Evolutionary conservation across 2,888 invertebrate genomes (phyloP), one percentile per base, ranked within the genome.

Genomic region (Anagyrus pseudococci): DNA sequence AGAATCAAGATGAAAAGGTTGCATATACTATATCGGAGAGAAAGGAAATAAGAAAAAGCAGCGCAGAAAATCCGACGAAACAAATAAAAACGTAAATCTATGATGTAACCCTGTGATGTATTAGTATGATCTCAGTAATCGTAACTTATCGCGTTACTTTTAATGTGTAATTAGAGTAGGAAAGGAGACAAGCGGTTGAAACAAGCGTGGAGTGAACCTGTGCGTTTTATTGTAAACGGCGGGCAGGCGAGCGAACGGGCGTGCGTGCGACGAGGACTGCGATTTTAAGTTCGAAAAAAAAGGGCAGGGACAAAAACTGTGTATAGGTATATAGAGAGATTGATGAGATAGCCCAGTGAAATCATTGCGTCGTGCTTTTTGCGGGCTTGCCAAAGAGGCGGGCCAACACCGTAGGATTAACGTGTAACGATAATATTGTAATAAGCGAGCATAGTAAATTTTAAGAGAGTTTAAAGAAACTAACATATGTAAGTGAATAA

Each of bases 21-120:
- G 37, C 65, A 66, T 68, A 65, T 67, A 58, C 55, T n/a, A n/a
- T n/a, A n/a, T n/a, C n/a, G n/a, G n/a, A n/a, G 49, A 64, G 48
- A 37, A n/a, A 4, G 53, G 23, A 58, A 62, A 48, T 29, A 55
- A 43, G 58, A 68, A 58, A 66, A 60, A 53, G 46, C 47, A 59
- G 60, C 57, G 46, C 63, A 69, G 62, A 68, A 68, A 69, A 68
- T 68, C 67, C 62, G 43, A 62, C 52, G 68, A 37, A 71, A 69
- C 67, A 70, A 56, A 55, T 56, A 68, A 68, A 74, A 73, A 75
- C 71, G 72, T 75, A 76, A 72, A 72, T 79, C 76, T 75, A 77
- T 80, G 80, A 77, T 80, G 80, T 80, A 80, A 80, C 80, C 80
- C 80, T 80, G 80, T 80, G 80, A 80, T 80, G 80, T 80, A 80